Base-by-base conservation (phyloP, 2,797 vertebrate species). In the Acropternis orthonyx region DNA sequence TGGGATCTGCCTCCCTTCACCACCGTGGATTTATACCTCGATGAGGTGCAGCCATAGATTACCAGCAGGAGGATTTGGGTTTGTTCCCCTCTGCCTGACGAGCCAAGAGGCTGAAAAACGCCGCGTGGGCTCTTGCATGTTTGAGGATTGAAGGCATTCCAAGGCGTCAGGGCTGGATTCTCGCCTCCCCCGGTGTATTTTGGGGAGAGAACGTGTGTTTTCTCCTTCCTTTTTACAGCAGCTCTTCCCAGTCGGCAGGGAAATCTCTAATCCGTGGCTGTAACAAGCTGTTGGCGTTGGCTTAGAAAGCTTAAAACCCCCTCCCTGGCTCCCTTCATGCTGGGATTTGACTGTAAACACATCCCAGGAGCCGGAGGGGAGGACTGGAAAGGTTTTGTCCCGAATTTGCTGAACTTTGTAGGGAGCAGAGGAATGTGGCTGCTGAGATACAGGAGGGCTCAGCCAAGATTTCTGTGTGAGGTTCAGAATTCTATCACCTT, bases 271-370 rank as follows among this genome's bases (percentile, higher is more conserved):
- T 88, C 87, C 37, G 5, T 32, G 14, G 41, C 85, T 62, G 80
- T 9, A 74, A 19, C 77, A 80, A 94, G 88, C 95, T 92, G 58
- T 52, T 1, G 0, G 37, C 2, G 6, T 52, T 41, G 85, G 58
- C 82, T 91, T 84, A 54, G 44, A 39, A n/a, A 91, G 95, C 81
- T 91, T 78, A 51, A 41, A 87, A 87, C 23, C 8, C 27, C n/a
- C 43, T 74, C 26, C 71, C 63, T 11, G 69, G 15, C 46, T 75
- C 54, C 10, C 49, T 71, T 43, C 1, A 0, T 14, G 72, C 43
- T 2, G 56, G 39, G 71, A 71, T 54, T 49, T n/a, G 88, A 3
- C 54, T 39, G 81, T 61, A 56, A 78, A 49, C 77, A 44, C 19
- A 9, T 73, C 43, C 41, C n/a, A 2, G 78, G 75, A 69, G 77